Percentiles rank a stretch among this genome's conserved stretches.
Conservation (phyloP, 2,888 invertebrate genomes). For the Andrena bicolor region DNA sequence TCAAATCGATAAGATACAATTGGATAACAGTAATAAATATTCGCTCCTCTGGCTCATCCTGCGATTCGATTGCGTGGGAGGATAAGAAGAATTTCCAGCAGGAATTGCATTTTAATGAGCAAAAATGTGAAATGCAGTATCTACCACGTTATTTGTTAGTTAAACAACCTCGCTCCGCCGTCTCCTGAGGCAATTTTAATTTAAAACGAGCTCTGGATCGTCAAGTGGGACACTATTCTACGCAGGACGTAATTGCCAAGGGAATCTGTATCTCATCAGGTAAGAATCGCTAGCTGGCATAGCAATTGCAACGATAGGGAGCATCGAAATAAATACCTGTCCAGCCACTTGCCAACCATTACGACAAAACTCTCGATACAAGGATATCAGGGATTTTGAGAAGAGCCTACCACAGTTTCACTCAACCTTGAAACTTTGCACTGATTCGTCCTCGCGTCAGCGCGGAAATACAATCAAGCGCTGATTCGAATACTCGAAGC, state of each 20-base stretch:
- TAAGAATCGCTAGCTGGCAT: neutral
- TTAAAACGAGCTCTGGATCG: neutral
- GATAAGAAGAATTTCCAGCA: neutral
- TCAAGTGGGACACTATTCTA: neutral
- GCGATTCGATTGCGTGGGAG: neutral
- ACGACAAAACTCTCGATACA: neutral
- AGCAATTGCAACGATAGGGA: neutral
- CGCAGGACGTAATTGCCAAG: constrained; percentile 13
- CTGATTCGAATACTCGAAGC: constrained; percentile 9
- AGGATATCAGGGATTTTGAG: neutral
- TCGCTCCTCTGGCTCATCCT: neutral
- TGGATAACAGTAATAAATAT: constrained; percentile 13
- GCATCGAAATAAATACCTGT: neutral
- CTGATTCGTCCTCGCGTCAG: neutral
- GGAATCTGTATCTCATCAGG: constrained; percentile 35
- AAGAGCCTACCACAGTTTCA: too few species aligned
- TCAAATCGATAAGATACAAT: neutral
- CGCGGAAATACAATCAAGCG: neutral
- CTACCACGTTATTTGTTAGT: neutral
- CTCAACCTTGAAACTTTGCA: neutral
- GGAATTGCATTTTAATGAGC: neutral
- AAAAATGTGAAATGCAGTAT: neutral
- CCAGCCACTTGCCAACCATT: neutral
- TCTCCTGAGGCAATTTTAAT: constrained; percentile 1
- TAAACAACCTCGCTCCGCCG: neutral